Percentiles rank a stretch among this genome's conserved stretches.
Conservation (phyloP, 2,797 vertebrate genomes). For the Nasua narica region DNA sequence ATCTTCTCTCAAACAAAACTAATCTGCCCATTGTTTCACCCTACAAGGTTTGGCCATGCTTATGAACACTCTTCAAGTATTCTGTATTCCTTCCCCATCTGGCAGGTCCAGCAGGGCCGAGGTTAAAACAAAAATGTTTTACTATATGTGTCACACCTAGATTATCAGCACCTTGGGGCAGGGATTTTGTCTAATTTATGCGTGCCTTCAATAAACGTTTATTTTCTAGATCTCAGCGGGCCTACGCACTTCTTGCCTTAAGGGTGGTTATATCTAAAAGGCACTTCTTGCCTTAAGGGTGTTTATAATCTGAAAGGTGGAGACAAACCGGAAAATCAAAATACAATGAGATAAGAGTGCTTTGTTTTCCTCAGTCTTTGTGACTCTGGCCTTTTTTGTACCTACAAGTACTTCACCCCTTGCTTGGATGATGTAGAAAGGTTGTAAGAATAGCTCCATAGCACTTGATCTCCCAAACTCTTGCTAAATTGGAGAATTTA, state of each 20-base stretch:
- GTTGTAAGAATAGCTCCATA: background rate
- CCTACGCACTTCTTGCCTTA: slow-evolving; percentile 5
- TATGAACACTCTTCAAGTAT: background rate
- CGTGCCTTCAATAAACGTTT: slow-evolving; percentile 16
- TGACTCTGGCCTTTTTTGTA: background rate
- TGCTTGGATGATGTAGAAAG: background rate
- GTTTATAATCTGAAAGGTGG: slow-evolving; percentile 1
- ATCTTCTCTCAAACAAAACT: background rate
- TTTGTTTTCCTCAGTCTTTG: background rate
- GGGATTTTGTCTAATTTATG: background rate
- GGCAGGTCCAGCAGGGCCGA: background rate
- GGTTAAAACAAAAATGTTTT: background rate
- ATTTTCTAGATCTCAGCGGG: background rate
- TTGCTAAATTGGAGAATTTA: background rate
- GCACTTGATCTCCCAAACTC: background rate
- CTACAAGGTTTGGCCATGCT: background rate
- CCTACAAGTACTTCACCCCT: background rate
- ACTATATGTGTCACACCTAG: background rate
- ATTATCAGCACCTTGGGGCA: background rate
- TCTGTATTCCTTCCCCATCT: background rate
- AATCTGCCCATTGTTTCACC: background rate
- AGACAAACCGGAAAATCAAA: slow-evolving; percentile 21
- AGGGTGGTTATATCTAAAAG: background rate
- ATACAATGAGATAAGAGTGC: background rate
- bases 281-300: background rate